Conservation (phyloP, 1,140 invertebrate genomes). For the Eriosoma lanigerum region DNA sequence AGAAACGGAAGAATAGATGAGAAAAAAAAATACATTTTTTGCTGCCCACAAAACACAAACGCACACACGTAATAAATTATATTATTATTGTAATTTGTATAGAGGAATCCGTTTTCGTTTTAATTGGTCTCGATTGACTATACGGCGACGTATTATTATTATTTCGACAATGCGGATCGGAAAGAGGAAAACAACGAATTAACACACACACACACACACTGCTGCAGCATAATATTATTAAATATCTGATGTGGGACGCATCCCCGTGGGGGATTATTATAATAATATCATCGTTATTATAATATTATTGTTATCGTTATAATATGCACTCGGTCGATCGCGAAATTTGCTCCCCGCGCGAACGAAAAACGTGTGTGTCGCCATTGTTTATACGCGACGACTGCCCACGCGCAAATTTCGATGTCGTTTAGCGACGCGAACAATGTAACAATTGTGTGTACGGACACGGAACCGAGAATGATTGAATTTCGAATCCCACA, state of each 20-base stretch:
- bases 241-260: slow-evolving; percentile 24
- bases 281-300: neutral
- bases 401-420: neutral
- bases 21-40: slow-evolving; percentile 12
- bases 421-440: neutral
- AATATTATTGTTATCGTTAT: neutral
- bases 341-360: neutral
- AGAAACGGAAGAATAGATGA: neutral
- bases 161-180: neutral
- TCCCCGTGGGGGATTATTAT: neutral
- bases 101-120: slow-evolving; percentile 16
- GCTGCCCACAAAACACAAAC: too few relatives aligned
- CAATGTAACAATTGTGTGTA: slow-evolving; percentile 21
- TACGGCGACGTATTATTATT: neutral
- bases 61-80: neutral
- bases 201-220: too few relatives aligned
- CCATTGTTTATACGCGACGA: neutral
- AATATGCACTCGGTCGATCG: neutral
- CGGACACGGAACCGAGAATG: neutral
- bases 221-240: neutral
- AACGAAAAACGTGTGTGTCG: neutral
- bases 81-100: neutral
- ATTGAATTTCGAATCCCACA: neutral
- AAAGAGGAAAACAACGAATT: slow-evolving; percentile 13
- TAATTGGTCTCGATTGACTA: slow-evolving; percentile 31